phyloP scores from a whole-genome alignment of 2,113 vertebrate genomes.

The Mohoua ochrocephala region DNA sequence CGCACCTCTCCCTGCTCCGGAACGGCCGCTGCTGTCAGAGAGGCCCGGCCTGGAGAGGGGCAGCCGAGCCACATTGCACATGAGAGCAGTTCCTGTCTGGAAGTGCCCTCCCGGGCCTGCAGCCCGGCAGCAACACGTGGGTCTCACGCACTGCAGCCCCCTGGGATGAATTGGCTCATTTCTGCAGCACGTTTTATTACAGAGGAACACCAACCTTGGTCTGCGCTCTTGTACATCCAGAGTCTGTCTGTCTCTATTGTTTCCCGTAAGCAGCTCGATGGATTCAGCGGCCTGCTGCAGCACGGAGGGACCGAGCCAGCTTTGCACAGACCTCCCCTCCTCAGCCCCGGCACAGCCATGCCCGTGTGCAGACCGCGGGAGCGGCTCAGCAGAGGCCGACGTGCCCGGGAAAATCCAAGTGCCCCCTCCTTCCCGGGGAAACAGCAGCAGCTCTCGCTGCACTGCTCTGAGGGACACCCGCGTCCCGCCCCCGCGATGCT shows the following conservation, averaged over 20 bases:
- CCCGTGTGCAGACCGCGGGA: background rate
- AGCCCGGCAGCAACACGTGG: background rate
- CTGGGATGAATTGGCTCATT: background rate
- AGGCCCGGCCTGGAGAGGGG: background rate
- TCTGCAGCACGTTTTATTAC: background rate
- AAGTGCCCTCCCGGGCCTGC: background rate
- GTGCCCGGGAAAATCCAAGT: fast-evolving
- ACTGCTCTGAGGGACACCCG: too few relatives aligned
- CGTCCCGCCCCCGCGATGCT: fast-evolving
- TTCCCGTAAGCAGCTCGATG: background rate
- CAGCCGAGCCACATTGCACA: background rate
- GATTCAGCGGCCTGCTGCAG: background rate
- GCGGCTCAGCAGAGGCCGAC: background rate
- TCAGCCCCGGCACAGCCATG: background rate
- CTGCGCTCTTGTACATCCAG: too few relatives aligned
- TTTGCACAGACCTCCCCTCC: background rate
- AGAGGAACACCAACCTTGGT: background rate
- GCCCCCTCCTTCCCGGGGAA: too few relatives aligned
- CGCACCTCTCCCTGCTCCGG: background rate
- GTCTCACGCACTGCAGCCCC: background rate
- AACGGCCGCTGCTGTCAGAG: background rate
- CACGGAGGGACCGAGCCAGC: background rate
- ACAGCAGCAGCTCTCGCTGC: background rate
- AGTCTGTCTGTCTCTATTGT: background rate
- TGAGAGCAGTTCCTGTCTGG: fast-evolving